Percentiles rank a stretch among this genome's conserved stretches.
Evolutionary conservation across 2,797 vertebrate species (phyloP).

Genomic region (Sebastes oblongus): DNA sequence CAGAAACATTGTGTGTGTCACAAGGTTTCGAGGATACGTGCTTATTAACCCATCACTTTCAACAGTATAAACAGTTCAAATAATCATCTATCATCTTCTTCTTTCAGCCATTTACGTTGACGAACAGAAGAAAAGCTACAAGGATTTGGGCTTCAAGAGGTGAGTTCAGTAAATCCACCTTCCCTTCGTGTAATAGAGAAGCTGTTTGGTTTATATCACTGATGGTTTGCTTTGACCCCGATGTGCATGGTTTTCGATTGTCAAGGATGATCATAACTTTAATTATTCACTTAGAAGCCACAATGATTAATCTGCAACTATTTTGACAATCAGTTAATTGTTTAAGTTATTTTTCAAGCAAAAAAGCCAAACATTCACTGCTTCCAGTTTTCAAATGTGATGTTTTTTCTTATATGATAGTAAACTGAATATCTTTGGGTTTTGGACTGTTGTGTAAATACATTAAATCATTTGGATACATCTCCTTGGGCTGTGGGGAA

Average conservation of each 20-base stretch:
- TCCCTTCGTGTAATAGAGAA: neutral
- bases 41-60: neutral
- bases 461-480: neutral
- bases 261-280: neutral
- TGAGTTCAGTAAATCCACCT: slow-evolving; percentile 43
- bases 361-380: neutral
- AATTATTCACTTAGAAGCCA: neutral
- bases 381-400: neutral
- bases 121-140: slow-evolving; percentile 85
- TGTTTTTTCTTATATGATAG: neutral
- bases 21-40: neutral
- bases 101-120: slow-evolving; percentile 85
- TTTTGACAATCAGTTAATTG: no score
- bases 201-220: neutral
- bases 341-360: fast-evolving
- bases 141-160: slow-evolving; percentile 87
- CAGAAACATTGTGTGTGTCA: neutral
- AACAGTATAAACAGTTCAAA: neutral
- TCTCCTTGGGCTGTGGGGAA: neutral
- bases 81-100: slow-evolving; percentile 10
- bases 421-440: neutral
- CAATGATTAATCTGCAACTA: neutral
- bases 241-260: neutral
- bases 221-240: neutral
- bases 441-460: neutral